phyloP scores from a whole-genome alignment of 2,888 invertebrate species.

The Frankliniella intonsa region DNA sequence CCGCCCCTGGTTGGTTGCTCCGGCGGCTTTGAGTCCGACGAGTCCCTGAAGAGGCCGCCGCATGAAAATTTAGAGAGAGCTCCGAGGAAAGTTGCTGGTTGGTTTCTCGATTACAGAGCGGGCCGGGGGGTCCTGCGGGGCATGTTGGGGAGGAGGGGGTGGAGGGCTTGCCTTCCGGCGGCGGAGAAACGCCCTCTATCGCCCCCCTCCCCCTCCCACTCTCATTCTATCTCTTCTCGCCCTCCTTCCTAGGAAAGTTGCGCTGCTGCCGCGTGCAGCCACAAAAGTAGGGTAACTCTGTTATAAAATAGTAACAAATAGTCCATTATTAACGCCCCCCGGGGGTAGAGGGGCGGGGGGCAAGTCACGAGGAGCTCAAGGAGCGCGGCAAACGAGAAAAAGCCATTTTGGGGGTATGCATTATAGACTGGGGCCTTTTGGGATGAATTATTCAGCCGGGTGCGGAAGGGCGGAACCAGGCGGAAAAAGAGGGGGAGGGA shows the following conservation, averaged over 20 bases:
- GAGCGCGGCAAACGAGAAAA: neutral
- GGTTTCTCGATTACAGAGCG: constrained; percentile 15
- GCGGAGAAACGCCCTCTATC: neutral
- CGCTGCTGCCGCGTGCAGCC: neutral
- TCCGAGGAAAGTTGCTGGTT: constrained; percentile 26
- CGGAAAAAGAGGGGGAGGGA: neutral
- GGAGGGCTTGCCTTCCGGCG: neutral
- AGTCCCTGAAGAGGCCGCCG: constrained; percentile 15
- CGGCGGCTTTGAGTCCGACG: constrained; percentile 15
- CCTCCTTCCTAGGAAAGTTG: neutral
- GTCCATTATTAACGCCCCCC: constrained; percentile 4
- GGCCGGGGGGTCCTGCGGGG: neutral
- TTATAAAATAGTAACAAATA: neutral
- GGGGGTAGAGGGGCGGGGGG: no score
- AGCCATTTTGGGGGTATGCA: neutral
- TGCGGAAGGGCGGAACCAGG: constrained; percentile 2
- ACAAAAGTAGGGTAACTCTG: neutral
- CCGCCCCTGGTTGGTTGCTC: no score
- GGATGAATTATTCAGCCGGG: neutral
- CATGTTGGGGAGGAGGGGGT: neutral
- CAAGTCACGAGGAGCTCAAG: no score
- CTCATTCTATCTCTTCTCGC: neutral
- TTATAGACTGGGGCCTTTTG: neutral
- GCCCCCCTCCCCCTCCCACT: neutral
- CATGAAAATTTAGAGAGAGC: constrained; percentile 23